These are phyloP conservation scores for Trichonephila clavipes DNA, from an alignment of 1,140 invertebrate genomes.

Conservation along the genomic window DNA sequence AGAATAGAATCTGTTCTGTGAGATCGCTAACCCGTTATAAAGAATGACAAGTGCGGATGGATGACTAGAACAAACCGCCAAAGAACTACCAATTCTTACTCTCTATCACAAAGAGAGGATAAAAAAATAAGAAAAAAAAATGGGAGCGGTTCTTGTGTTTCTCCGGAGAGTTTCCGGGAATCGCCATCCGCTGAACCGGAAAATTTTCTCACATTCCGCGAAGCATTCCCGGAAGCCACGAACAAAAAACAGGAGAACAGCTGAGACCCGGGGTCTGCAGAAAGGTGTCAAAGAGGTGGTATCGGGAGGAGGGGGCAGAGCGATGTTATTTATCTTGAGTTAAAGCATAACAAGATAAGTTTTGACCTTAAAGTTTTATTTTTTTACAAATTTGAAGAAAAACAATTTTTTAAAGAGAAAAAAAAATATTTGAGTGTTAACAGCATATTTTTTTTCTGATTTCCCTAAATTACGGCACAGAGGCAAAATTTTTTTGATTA, in stretches of 20 bases:
- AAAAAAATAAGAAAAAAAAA: neutral
- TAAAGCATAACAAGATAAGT: too few relatives aligned
- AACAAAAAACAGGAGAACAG: constrained; percentile 42
- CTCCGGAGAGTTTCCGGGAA: constrained; percentile 64
- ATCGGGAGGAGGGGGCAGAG: too few relatives aligned
- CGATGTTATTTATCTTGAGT: too few relatives aligned
- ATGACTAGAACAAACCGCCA: neutral
- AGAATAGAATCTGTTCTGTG: too few relatives aligned
- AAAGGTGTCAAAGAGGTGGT: neutral
- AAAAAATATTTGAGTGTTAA: too few relatives aligned
- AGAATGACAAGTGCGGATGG: neutral
- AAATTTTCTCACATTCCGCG: constrained; percentile 67
- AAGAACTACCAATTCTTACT: neutral
- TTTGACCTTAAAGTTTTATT: too few relatives aligned
- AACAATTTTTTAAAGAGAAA: too few relatives aligned
- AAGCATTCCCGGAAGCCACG: constrained; percentile 38
- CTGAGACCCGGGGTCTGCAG: neutral
- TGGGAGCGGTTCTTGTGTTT: constrained; percentile 23
- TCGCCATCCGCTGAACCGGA: constrained; percentile 55
- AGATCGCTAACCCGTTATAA: neutral
- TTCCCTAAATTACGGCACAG: too few relatives aligned
- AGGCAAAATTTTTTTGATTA: too few relatives aligned
- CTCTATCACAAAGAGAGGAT: neutral
- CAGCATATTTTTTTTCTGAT: too few relatives aligned
- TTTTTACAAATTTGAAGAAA: too few relatives aligned